phyloP scores from a whole-genome alignment of 2,888 invertebrate species.

The Epirrita christyi region DNA sequence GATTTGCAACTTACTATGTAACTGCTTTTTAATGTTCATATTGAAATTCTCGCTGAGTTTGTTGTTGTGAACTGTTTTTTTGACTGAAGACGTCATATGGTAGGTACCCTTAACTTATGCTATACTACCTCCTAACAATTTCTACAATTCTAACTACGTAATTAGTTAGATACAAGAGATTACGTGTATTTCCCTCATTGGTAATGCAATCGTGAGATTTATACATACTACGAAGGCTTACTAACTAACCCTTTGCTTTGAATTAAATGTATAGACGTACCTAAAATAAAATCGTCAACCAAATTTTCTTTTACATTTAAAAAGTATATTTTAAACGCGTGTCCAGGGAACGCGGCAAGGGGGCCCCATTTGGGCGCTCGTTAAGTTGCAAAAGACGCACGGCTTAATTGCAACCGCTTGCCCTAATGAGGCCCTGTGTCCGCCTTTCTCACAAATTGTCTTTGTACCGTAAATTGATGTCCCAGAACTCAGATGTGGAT shows the following conservation, averaged over 20 bases:
- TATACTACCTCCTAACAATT: no score
- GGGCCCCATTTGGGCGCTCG: constrained; percentile 79
- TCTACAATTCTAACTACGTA: no score
- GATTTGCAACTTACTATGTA: constrained; percentile 47
- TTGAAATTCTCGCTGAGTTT: not conserved
- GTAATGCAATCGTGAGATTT: no score
- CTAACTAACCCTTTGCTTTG: no score
- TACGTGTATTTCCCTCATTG: no score
- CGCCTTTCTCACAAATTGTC: constrained; percentile 76
- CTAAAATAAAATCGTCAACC: not conserved
- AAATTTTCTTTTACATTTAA: constrained; percentile 50
- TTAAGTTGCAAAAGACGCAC: constrained; percentile 82
- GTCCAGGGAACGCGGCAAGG: constrained; percentile 60
- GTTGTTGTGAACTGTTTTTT: no score
- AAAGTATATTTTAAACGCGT: constrained; percentile 60
- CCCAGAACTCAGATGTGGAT: constrained; percentile 56
- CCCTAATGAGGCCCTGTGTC: constrained; percentile 80
- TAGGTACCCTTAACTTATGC: no score
- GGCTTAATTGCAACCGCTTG: constrained; percentile 81
- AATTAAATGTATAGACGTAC: constrained; percentile 1
- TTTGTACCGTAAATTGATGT: constrained; percentile 78
- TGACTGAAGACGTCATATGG: no score
- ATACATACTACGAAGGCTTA: no score
- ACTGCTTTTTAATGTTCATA: constrained; percentile 16
- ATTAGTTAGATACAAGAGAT: no score